These are phyloP conservation scores for Erethizon dorsatum DNA, from an alignment of 2,797 vertebrate species.

Conservation along the genomic window DNA sequence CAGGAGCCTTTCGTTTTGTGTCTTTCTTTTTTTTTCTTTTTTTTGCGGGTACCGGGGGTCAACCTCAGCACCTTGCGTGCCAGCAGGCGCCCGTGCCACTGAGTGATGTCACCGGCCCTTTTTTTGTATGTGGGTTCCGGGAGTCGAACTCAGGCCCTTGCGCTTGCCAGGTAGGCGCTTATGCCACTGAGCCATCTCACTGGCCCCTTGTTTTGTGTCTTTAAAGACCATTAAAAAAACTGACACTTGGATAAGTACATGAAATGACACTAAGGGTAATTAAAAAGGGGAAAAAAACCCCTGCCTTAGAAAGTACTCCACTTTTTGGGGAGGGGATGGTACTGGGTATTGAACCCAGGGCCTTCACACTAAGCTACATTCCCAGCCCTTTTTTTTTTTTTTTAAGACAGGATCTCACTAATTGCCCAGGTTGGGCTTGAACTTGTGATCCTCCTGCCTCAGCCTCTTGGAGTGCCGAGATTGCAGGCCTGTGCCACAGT, in stretches of 20 bases:
- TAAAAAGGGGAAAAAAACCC: background rate
- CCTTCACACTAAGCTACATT: background rate
- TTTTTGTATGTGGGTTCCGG: too few species aligned
- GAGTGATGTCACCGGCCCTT: too few species aligned
- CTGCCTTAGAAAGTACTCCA: background rate
- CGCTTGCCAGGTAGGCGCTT: too few species aligned
- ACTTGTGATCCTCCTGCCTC: background rate
- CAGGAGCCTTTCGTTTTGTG: background rate
- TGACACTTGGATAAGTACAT: background rate
- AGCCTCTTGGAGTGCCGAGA: background rate
- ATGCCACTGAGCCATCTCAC: too few species aligned
- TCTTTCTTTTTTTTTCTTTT: background rate
- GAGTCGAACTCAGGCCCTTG: too few species aligned
- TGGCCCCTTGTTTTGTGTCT: background rate
- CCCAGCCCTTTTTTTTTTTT: background rate
- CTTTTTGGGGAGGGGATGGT: background rate
- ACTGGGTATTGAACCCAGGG: background rate
- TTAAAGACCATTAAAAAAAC: constrained; percentile 21
- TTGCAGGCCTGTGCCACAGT: background rate
- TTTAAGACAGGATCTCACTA: background rate
- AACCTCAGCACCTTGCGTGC: too few species aligned
- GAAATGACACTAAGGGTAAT: background rate
- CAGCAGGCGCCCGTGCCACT: too few species aligned
- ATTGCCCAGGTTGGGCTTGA: background rate
- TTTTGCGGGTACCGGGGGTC: too few species aligned